Evolutionary conservation across 37 sponge, comb jelly and placozoan genomes (phyloP).

Genomic region (Cladorhizidae sp.): DNA sequence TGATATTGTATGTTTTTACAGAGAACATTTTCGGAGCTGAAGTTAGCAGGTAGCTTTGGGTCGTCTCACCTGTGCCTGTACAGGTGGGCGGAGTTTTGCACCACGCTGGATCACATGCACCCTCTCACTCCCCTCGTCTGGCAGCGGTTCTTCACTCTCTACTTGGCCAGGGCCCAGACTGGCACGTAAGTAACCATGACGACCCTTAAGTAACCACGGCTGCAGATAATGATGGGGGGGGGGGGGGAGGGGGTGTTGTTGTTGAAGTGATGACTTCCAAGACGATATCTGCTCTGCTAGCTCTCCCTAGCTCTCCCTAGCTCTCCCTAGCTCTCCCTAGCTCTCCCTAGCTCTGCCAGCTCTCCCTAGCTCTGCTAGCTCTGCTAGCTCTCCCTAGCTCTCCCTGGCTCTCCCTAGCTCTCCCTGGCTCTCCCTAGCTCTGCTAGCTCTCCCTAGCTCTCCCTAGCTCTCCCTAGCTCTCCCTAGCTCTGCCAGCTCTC

Average conservation of each 20-base stretch:
- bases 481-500: too few relatives aligned
- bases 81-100: slow-evolving; percentile 87
- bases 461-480: too few relatives aligned
- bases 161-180: slow-evolving; percentile 72
- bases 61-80: slow-evolving; percentile 70
- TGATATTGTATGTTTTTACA: too few relatives aligned
- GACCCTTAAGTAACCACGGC: not conserved
- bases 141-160: slow-evolving; percentile 89
- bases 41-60: slow-evolving; percentile 18
- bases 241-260: too few relatives aligned
- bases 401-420: not conserved
- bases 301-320: not conserved
- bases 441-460: not conserved
- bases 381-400: not conserved
- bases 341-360: too few relatives aligned
- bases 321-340: too few relatives aligned
- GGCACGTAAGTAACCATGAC: slow-evolving; percentile 21
- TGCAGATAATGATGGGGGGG: too few relatives aligned
- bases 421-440: not conserved
- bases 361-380: not conserved
- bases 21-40: slow-evolving; percentile 53
- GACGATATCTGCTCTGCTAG: not conserved
- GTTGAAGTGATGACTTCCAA: too few relatives aligned
- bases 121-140: slow-evolving; percentile 79
- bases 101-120: slow-evolving; percentile 52